Evolutionary conservation across 2,888 invertebrate species (phyloP).

Genomic region (Cantharis lateralis): DNA sequence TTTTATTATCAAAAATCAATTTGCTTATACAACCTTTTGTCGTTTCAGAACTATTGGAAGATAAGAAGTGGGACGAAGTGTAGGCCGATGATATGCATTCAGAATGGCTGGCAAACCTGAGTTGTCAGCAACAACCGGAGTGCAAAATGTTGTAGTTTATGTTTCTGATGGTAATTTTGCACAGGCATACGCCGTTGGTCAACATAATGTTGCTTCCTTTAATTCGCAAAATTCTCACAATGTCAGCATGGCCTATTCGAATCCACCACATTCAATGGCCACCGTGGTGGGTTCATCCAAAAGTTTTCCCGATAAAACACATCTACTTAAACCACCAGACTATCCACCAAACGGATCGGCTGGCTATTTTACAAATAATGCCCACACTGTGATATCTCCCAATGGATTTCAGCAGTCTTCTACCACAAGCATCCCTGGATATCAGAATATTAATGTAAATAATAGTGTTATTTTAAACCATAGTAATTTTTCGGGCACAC

Average conservation of each 20-base stretch:
- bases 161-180: slow-evolving; percentile 63
- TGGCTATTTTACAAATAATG: slow-evolving; percentile 31
- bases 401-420: slow-evolving; percentile 47
- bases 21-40: slow-evolving; percentile 2
- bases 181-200: slow-evolving; percentile 59
- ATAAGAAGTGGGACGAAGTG: slow-evolving; percentile 56
- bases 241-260: slow-evolving; percentile 52
- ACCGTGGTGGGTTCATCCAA: slow-evolving; percentile 46
- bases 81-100: slow-evolving; percentile 73
- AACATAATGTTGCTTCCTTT: slow-evolving; percentile 52
- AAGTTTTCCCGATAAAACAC: slow-evolving; percentile 41
- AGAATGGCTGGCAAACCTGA: slow-evolving; percentile 81
- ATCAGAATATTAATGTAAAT: slow-evolving; percentile 42
- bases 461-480: slow-evolving; percentile 34
- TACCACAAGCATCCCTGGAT: slow-evolving; percentile 35
- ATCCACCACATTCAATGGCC: slow-evolving; percentile 48
- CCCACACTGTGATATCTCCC: slow-evolving; percentile 49
- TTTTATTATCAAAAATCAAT: too few relatives aligned
- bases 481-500: slow-evolving; percentile 25
- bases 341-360: slow-evolving; percentile 36
- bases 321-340: slow-evolving; percentile 39
- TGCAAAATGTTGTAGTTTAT: slow-evolving; percentile 63
- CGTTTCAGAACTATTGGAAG: slow-evolving; percentile 51
- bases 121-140: slow-evolving; percentile 62
- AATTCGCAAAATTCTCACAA: slow-evolving; percentile 49